phyloP scores from a whole-genome alignment of 2,888 invertebrate genomes.

The Mesorhabditis spiculigera region DNA sequence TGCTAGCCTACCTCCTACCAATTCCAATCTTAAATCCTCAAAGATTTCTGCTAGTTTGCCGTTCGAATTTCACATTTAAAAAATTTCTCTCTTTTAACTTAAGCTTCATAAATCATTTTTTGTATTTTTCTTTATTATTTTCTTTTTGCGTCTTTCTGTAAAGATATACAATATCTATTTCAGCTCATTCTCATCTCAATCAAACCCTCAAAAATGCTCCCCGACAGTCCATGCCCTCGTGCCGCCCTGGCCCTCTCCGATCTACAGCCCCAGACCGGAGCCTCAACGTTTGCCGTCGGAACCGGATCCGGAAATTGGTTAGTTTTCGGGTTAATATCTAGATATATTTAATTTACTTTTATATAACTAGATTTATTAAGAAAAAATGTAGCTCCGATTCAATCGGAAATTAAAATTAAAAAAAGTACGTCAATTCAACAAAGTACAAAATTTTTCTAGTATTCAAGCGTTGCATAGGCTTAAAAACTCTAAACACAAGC shows the following conservation, averaged over 20 bases:
- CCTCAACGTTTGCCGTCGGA: constrained; percentile 37
- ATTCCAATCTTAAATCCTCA: too few species aligned
- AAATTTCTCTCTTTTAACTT: too few species aligned
- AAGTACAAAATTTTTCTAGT: too few species aligned
- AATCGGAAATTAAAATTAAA: too few species aligned
- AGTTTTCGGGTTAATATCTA: constrained; percentile 14
- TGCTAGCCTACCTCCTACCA: too few species aligned
- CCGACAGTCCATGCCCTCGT: constrained; percentile 56
- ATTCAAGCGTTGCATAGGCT: too few species aligned
- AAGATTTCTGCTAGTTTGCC: too few species aligned
- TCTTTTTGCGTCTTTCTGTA: not conserved
- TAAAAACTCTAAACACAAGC: too few species aligned
- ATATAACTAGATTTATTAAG: not conserved
- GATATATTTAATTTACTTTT: not conserved
- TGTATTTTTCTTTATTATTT: not conserved
- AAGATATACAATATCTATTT: not conserved
- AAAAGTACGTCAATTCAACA: too few species aligned
- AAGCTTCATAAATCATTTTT: not conserved
- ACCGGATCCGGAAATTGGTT: constrained; percentile 46
- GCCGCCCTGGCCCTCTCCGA: constrained; percentile 56
- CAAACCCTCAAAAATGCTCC: constrained; percentile 38
- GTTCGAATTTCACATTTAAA: too few species aligned
- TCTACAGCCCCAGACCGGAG: constrained; percentile 49
- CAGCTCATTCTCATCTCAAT: not conserved
- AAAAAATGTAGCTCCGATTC: too few species aligned